These are phyloP conservation scores for Camponotus pennsylvanicus DNA, from an alignment of 1,140 invertebrate genomes.

Conservation along the genomic window DNA sequence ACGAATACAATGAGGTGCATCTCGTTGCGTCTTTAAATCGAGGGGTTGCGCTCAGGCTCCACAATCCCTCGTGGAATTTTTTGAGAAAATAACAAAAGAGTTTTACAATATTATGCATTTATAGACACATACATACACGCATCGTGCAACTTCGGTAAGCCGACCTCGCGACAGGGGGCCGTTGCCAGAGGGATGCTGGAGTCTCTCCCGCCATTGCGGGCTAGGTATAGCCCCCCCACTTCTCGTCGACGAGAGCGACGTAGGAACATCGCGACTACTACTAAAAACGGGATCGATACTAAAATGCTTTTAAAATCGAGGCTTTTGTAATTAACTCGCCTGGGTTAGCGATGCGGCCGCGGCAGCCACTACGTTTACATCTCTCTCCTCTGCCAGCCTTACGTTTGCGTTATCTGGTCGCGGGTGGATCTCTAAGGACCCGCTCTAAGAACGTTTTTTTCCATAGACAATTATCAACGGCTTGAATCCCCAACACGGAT, in stretches of 20 bases:
- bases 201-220: slow-evolving; percentile 81
- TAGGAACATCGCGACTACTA: slow-evolving; percentile 83
- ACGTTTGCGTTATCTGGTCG: background rate
- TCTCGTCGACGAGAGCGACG: slow-evolving; percentile 75
- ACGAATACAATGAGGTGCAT: background rate
- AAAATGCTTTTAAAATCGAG: slow-evolving; percentile 86
- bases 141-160: slow-evolving; percentile 79
- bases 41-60: slow-evolving; percentile 10
- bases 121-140: slow-evolving; percentile 82
- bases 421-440: background rate
- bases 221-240: slow-evolving; percentile 82
- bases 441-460: background rate
- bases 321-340: slow-evolving; percentile 84
- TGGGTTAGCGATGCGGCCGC: slow-evolving; percentile 1
- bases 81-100: slow-evolving; percentile 69
- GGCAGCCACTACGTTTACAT: background rate
- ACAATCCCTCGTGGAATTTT: slow-evolving; percentile 38
- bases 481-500: background rate
- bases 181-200: slow-evolving; percentile 78
- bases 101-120: slow-evolving; percentile 85
- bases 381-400: background rate
- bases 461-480: background rate
- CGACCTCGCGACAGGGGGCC: slow-evolving; percentile 74
- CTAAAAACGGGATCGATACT: slow-evolving; percentile 86
- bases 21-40: background rate